Percentiles rank a stretch among this genome's conserved stretches.
These are phyloP conservation scores for Caenorhabditis sulstoni DNA, from an alignment of 2,888 invertebrate species.

Conservation along the genomic window DNA sequence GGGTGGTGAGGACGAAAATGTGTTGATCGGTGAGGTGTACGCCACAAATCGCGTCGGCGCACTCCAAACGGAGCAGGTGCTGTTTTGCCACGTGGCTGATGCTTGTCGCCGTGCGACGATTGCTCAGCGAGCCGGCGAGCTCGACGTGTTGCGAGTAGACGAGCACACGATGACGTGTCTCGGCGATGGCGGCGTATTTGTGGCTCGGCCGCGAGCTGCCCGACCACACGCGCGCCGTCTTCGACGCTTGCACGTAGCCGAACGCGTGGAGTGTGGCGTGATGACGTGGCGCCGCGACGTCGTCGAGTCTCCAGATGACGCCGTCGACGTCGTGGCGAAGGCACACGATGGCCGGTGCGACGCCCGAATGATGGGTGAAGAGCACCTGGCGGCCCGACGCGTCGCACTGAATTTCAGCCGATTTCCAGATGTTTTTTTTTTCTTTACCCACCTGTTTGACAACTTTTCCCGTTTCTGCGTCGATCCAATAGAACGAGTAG, in stretches of 20 bases:
- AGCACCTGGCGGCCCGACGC: conserved; percentile 65
- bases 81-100: conserved; percentile 58
- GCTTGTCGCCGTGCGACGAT: conserved; percentile 54
- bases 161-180: conserved; percentile 66
- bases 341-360: conserved; percentile 50
- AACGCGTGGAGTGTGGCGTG: conserved; percentile 67
- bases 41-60: conserved; percentile 28
- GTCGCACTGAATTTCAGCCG: conserved; percentile 65
- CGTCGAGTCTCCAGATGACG: conserved; percentile 62
- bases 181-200: conserved; percentile 66
- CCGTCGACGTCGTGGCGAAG: conserved; percentile 68
- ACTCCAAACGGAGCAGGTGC: conserved; percentile 42
- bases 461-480: neutral
- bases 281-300: conserved; percentile 26
- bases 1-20: conserved; percentile 22
- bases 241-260: conserved; percentile 71
- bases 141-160: conserved; percentile 69
- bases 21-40: conserved; percentile 25
- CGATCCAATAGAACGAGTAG: conserved; percentile 27
- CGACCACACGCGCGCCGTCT: conserved; percentile 55
- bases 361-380: conserved; percentile 39
- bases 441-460: conserved; percentile 16
- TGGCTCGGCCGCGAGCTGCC: conserved; percentile 61
- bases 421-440: too few relatives aligned
- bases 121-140: conserved; percentile 57